Base-by-base conservation (phyloP, 2,113 vertebrate species). In the Perca flavescens region DNA sequence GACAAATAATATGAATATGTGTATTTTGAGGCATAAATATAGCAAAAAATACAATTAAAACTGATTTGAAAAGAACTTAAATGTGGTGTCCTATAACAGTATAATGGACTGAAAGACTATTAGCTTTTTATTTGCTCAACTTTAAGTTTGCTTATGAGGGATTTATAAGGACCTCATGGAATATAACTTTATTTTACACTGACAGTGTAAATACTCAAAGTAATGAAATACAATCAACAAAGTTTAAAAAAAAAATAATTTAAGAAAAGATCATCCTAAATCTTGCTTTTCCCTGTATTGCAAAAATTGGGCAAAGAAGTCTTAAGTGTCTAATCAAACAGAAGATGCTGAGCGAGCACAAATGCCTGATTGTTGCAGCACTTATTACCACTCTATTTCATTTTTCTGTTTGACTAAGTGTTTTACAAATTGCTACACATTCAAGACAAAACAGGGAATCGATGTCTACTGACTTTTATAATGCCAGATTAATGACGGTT, bases 271-370 rank as follows among this genome's bases (percentile, higher is more conserved):
- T 9, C 8, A 40, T 40, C 36, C 36, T 9, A 40, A 40, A 9
- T 40, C 0, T 25, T 54, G 17, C 43, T 15, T 31, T 43, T 12
- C 5, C 7, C 5, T 22, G 1, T n/a, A 22, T 25, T 58, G 2
- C 4, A 47, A 56, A 43, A 25, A 60, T 17, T 58, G 62, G 9
- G 1, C 21, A 63, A 58, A 77, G 54, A 63, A 70, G 31, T 79
- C 19, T 64, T 2, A 15, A 22, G 0, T 3, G 34, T 57, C 43
- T 11, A n/a, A 67, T 66, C 56, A 53, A 62, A n/a, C 52, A 25
- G 25, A 49, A 52, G 7, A 36, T 31, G 50, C 50, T 78, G 49
- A 71, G 17, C 46, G 34, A 71, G n/a, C 50, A 17, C 17, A 12
- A 47, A 10, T 15, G 43, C 34, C 15, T 67, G 50, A 40, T 80